Evolutionary conservation across 2,888 invertebrate genomes (phyloP), one percentile per base, ranked within the genome.

Genomic region (Itoplectis maculator): DNA sequence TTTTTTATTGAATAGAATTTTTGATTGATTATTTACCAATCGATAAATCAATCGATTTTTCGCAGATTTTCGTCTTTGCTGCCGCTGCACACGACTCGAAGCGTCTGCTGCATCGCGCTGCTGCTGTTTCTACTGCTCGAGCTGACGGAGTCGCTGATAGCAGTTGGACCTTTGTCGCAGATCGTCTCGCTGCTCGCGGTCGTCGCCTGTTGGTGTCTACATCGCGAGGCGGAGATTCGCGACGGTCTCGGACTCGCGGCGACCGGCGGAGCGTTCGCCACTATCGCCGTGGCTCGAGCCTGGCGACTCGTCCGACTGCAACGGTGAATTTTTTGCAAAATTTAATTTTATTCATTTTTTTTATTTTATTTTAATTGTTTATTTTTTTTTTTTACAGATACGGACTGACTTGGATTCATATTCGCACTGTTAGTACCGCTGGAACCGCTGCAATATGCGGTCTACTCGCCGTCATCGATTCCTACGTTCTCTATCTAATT

Each of bases 381-480:
- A n/a, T n/a, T n/a, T n/a, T n/a, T n/a, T n/a, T n/a, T n/a, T n/a
- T n/a, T n/a, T n/a, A n/a, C n/a, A 90, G 90, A 73, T 81, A 84
- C 23, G 88, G 85, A 6, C 68, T 90, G n/a, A 85, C 84, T 49
- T 47, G 84, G 20, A 47, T 74, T 7, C 89, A 91, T 56, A 88
- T 92, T 42, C 89, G 90, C 5, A 86, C 87, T 11, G 51, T 86
- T 37, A 86, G 87, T 4, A 89, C 90, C 2, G 85, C 87, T 2
- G 85, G 86, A 13, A 84, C 87, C 1, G 89, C 89, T 2, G 73
- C 86, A 15, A 85, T 88, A 40, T 91, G 88, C 54, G 88, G 87
- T 40, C 76, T 88, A 13, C 86, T 92, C 29, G 89, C 90, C 0
- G 78, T 92, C 65, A 86, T 91, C 65, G 91, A 92, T 77, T 86